phyloP scores from a whole-genome alignment of 2,888 invertebrate species.

The Heliconius charithonia region DNA sequence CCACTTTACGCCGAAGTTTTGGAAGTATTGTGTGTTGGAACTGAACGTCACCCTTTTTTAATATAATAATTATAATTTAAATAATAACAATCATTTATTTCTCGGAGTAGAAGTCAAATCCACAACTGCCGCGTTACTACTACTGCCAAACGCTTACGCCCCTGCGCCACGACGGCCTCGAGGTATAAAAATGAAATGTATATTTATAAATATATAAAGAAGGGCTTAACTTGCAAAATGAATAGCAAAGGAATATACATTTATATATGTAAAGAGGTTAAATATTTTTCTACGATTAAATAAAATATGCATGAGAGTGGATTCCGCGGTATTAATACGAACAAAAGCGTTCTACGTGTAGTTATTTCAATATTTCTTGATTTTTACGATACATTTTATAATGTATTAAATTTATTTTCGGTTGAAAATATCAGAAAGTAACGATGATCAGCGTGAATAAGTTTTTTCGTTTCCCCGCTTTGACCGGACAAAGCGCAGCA shows the following conservation, averaged over 20 bases:
- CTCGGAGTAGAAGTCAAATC: no score
- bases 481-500: no score
- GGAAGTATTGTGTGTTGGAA: no score
- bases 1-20: no score
- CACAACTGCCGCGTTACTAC: no score
- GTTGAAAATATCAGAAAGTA: not conserved
- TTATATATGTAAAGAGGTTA: not conserved
- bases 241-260: constrained; percentile 1
- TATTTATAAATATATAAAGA: constrained; percentile 6
- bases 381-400: not conserved
- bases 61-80: no score
- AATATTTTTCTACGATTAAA: not conserved
- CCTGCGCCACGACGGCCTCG: no score
- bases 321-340: not conserved
- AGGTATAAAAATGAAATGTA: not conserved
- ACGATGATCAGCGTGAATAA: no score
- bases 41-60: no score
- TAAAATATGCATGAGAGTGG: constrained; percentile 6
- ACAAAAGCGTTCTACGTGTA: not conserved
- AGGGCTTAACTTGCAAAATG: not conserved
- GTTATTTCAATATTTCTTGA: constrained; percentile 1
- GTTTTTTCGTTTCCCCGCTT: no score
- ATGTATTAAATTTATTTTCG: not conserved
- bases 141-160: no score
- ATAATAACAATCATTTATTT: no score